Conservation (phyloP, 2,888 invertebrate genomes). For the Acheta domesticus region DNA sequence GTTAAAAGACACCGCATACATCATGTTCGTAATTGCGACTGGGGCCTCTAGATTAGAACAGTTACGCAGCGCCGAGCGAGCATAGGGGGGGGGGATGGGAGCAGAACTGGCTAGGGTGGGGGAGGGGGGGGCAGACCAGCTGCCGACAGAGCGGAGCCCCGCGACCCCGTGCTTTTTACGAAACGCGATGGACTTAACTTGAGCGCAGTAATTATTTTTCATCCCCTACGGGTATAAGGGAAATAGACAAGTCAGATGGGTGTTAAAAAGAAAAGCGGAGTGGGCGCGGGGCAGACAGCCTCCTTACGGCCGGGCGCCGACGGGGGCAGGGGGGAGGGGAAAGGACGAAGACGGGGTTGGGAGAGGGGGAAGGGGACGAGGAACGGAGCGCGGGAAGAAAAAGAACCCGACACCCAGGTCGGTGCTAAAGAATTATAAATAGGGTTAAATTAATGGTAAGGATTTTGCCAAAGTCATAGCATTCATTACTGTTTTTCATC, state of each 20-base stretch:
- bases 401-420: conserved; percentile 22
- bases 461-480: conserved; percentile 29
- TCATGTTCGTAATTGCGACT: too few relatives aligned
- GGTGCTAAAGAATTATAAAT: conserved; percentile 35
- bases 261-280: conserved; percentile 23
- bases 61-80: background rate
- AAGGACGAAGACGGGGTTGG: background rate
- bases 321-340: background rate
- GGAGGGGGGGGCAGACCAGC: background rate
- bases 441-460: conserved; percentile 34
- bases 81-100: conserved; percentile 18
- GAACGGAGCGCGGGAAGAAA: conserved; percentile 23
- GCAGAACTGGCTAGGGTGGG: background rate
- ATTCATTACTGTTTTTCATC: conserved; percentile 32
- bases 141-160: background rate
- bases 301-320: background rate
- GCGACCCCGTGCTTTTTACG: conserved; percentile 23
- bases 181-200: conserved; percentile 35
- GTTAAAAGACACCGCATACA: background rate
- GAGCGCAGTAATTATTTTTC: conserved; percentile 36
- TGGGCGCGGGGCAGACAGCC: background rate
- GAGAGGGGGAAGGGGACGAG: conserved; percentile 18
- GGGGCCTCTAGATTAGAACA: background rate
- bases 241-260: conserved; percentile 34
- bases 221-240: conserved; percentile 34